A percentile compares a stretch with the other conserved stretches of the same genome.
Evolutionary conservation across 2,113 vertebrate species (phyloP).

Genomic region (Galemys pyrenaicus): DNA sequence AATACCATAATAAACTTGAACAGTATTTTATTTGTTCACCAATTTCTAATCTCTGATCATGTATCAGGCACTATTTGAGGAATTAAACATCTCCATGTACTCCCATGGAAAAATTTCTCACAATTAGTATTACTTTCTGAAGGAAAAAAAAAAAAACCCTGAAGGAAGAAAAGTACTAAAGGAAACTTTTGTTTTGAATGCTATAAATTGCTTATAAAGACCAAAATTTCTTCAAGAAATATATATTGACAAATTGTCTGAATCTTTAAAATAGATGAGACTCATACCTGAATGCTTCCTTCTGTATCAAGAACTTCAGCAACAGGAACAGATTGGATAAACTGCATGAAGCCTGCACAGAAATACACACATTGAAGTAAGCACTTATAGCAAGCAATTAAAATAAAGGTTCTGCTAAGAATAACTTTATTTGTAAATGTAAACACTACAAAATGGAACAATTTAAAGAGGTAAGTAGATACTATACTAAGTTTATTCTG

Average conservation of each 20-base stretch:
- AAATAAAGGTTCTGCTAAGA: neutral
- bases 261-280: neutral
- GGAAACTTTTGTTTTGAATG: neutral
- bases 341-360: slow-evolving; percentile 97
- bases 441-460: neutral
- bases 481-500: neutral
- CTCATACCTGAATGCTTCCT: slow-evolving; percentile 96
- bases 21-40: neutral
- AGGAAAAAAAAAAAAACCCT: neutral
- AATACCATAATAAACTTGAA: neutral
- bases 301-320: slow-evolving; percentile 98
- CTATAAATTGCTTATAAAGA: neutral
- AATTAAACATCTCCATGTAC: neutral
- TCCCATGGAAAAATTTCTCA: neutral
- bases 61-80: neutral
- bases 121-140: neutral
- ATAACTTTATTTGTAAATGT: neutral
- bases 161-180: neutral
- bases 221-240: neutral
- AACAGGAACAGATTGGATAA: slow-evolving; percentile 98
- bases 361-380: neutral
- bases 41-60: neutral
- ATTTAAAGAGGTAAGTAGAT: neutral
- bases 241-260: neutral
- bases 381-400: neutral